Conservation (phyloP, 2,113 vertebrate species). For the Excalfactoria chinensis region DNA sequence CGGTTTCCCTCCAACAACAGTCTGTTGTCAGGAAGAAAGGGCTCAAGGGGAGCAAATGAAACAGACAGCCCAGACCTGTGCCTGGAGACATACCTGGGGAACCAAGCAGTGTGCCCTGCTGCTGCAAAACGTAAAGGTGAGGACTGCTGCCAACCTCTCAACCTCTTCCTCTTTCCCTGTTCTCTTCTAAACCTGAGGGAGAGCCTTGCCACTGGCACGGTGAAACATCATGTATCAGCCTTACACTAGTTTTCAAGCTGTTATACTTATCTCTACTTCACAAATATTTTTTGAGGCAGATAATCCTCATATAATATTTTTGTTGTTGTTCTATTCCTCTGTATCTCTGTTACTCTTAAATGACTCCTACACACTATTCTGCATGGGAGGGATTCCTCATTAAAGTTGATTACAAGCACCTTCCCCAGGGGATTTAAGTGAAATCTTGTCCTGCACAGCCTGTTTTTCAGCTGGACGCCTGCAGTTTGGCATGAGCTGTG, state of each 20-base stretch:
- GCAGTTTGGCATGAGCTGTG: neutral
- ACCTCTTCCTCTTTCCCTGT: neutral
- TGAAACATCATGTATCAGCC: neutral
- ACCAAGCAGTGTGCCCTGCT: neutral
- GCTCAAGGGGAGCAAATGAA: neutral
- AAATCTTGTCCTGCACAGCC: neutral
- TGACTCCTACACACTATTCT: neutral
- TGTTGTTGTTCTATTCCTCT: neutral
- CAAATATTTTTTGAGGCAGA: neutral
- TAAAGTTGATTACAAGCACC: neutral
- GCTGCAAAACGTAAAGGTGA: neutral
- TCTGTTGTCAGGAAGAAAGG: neutral
- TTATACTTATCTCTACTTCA: neutral
- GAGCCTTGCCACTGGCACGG: neutral
- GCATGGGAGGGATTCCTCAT: neutral
- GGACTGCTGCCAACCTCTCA: neutral
- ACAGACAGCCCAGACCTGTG: neutral
- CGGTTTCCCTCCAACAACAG: neutral
- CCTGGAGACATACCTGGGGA: neutral
- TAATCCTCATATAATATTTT: neutral
- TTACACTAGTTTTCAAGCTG: neutral
- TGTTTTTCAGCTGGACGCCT: neutral
- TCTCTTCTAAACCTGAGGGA: neutral
- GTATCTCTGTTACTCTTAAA: neutral
- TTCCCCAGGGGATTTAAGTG: neutral